Conservation (phyloP, 2,113 vertebrate genomes). For the Callionymus lyra region DNA sequence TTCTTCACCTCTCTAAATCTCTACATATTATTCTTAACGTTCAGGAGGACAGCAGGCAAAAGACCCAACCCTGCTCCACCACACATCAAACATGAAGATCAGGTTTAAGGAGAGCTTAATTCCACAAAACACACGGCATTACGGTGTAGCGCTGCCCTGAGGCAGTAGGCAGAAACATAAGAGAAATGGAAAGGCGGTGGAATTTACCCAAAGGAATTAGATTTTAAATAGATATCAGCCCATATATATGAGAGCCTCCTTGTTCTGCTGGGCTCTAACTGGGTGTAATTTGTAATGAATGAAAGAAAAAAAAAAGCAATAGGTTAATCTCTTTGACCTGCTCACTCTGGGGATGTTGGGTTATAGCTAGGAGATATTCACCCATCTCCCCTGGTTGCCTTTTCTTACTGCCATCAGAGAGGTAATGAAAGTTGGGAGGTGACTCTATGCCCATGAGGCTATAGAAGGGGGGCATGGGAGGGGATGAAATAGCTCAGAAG, state of each 20-base stretch:
- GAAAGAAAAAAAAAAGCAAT: constrained; percentile 51
- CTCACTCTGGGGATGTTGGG: constrained; percentile 50
- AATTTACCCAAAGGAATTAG: constrained; percentile 58
- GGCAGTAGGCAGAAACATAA: constrained; percentile 59
- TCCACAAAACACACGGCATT: constrained; percentile 50
- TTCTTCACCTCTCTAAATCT: too few species aligned
- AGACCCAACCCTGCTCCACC: too few species aligned
- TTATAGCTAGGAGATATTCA: constrained; percentile 52
- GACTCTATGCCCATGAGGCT: constrained; percentile 13
- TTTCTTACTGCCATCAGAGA: constrained; percentile 45
- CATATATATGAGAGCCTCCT: constrained; percentile 56
- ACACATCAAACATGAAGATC: too few species aligned
- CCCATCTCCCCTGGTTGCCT: constrained; percentile 34
- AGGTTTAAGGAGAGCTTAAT: constrained; percentile 29
- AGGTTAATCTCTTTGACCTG: constrained; percentile 71
- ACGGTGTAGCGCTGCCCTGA: constrained; percentile 48
- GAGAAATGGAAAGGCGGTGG: constrained; percentile 54
- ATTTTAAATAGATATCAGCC: constrained; percentile 67
- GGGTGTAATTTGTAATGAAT: constrained; percentile 57
- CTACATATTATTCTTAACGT: too few species aligned
- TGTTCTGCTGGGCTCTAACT: constrained; percentile 45
- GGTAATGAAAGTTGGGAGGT: constrained; percentile 58
- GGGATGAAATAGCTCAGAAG: neutral
- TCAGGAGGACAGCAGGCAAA: too few species aligned
- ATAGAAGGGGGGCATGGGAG: neutral